Conservation (phyloP, 2,888 invertebrate species). For the Rhagophthalmus giganteus region DNA sequence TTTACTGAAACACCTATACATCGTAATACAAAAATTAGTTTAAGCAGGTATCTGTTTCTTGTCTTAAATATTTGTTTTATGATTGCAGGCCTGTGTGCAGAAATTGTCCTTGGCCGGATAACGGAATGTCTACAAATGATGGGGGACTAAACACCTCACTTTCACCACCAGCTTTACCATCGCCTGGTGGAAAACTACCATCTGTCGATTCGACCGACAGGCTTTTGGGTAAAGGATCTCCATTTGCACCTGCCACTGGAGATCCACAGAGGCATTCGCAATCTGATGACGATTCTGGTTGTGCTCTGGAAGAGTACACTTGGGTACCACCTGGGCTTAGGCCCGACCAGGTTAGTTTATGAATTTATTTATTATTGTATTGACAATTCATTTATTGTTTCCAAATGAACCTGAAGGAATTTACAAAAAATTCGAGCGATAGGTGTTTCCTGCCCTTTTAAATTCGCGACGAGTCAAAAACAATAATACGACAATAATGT, state of each 20-base stretch:
- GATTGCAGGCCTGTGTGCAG: conserved; percentile 82
- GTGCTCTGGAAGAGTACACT: conserved; percentile 96
- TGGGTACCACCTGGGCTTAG: conserved; percentile 97
- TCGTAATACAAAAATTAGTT: no score
- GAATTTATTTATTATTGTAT: no score
- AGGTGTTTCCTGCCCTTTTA: no score
- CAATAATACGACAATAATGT: no score
- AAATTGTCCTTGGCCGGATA: conserved; percentile 74
- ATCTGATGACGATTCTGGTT: conserved; percentile 97
- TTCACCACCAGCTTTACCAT: conserved; percentile 52
- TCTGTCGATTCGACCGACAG: conserved; percentile 59
- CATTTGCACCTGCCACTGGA: conserved; percentile 52
- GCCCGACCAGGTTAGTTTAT: conserved; percentile 92
- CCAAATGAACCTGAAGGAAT: no score
- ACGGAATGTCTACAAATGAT: conserved; percentile 57
- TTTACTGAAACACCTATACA: no score
- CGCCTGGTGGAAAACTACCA: conserved; percentile 53
- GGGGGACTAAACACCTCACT: conserved; percentile 52
- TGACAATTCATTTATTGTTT: no score
- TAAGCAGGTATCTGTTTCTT: no score
- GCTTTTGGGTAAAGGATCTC: conserved; percentile 63
- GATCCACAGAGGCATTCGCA: conserved; percentile 86
- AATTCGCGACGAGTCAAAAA: no score
- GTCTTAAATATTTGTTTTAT: no score
- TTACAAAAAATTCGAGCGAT: no score